These are phyloP conservation scores for Brachymystax lenok DNA, from an alignment of 2,797 vertebrate species.

Conservation along the genomic window DNA sequence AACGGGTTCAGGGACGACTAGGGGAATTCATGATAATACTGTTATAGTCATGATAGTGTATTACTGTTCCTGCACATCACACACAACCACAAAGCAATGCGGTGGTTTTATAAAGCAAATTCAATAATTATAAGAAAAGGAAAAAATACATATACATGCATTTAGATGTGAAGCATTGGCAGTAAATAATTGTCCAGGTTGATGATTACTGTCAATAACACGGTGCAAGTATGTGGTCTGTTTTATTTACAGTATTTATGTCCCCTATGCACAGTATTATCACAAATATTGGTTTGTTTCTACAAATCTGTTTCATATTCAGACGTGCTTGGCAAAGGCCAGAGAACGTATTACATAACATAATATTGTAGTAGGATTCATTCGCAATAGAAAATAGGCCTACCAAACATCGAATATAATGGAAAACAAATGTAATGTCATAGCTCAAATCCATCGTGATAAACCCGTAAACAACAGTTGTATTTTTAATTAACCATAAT, in stretches of 20 bases:
- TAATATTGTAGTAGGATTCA: slow-evolving; percentile 18
- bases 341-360: background rate
- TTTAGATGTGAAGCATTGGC: background rate
- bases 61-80: background rate
- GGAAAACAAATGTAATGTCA: background rate
- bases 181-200: background rate
- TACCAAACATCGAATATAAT: background rate
- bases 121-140: too few species aligned
- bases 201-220: background rate
- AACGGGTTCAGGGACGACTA: too few species aligned
- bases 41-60: background rate
- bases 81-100: background rate
- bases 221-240: background rate
- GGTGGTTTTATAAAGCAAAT: background rate
- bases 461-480: background rate
- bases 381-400: slow-evolving; percentile 57
- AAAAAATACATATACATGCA: background rate
- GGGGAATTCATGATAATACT: too few species aligned
- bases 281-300: background rate
- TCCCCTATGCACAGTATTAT: background rate
- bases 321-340: background rate
- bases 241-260: background rate
- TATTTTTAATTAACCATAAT: background rate
- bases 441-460: too few species aligned
- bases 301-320: background rate